These are phyloP conservation scores for Graptemys geographica DNA, from an alignment of 2,797 vertebrate species.

Conservation along the genomic window DNA sequence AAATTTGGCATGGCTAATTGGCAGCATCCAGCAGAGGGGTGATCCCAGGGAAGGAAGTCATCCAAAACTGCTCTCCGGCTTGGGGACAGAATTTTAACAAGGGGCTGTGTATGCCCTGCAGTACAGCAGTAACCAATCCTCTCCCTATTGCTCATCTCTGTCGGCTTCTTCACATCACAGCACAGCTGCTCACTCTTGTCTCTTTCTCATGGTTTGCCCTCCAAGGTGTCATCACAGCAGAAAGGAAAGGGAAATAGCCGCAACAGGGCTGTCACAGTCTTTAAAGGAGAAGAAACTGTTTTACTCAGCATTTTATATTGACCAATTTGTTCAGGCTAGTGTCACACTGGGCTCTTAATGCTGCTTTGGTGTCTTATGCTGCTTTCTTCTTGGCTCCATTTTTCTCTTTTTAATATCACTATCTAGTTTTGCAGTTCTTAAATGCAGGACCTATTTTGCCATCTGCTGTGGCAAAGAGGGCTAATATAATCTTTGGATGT, in stretches of 20 bases:
- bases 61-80: background rate
- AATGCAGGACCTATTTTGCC: slow-evolving; percentile 49
- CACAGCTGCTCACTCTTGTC: background rate
- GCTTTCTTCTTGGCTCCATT: slow-evolving; percentile 58
- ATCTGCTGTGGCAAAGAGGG: slow-evolving; percentile 54
- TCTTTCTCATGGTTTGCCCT: background rate
- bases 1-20: background rate
- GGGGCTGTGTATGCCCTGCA: rapidly evolving
- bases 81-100: background rate
- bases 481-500: slow-evolving; percentile 62
- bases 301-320: slow-evolving; percentile 63
- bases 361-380: slow-evolving; percentile 42
- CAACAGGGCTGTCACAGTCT: background rate
- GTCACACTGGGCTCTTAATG: slow-evolving; percentile 57
- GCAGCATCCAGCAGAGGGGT: background rate
- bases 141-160: rapidly evolving
- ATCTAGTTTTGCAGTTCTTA: slow-evolving; percentile 41
- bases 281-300: slow-evolving; percentile 47
- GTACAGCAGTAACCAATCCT: rapidly evolving
- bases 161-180: rapidly evolving
- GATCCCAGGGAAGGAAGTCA: background rate
- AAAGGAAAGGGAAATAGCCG: too few relatives aligned
- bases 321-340: slow-evolving; percentile 28
- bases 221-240: background rate
- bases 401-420: slow-evolving; percentile 66